Evolutionary conservation across 2,113 vertebrate species (phyloP).

Genomic region (Cyprinodon brontotheroides): DNA sequence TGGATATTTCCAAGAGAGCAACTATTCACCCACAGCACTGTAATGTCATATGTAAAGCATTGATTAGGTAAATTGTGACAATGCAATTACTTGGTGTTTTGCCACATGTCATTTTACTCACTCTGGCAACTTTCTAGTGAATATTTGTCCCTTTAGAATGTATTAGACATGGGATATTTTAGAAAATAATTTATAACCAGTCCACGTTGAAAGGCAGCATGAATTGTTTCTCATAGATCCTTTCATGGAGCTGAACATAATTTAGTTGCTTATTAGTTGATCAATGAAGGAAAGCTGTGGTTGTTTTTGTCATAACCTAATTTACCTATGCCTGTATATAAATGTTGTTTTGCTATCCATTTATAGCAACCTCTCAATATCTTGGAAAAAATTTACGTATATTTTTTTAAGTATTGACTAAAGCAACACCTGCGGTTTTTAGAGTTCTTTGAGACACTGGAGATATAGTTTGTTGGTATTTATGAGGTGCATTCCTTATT

Average conservation of each 20-base stretch:
- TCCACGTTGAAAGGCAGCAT: too few species aligned
- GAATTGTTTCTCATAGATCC: not conserved
- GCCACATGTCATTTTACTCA: too few species aligned
- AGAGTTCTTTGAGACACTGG: slow-evolving; percentile 6
- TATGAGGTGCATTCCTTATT: slow-evolving; percentile 38
- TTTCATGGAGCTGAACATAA: not conserved
- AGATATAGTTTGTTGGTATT: not conserved
- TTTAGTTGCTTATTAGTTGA: too few species aligned
- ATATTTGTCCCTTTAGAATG: too few species aligned
- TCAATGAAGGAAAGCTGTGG: not conserved
- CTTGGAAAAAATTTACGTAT: not conserved
- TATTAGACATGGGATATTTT: not conserved
- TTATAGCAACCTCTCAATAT: not conserved
- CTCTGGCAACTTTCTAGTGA: too few species aligned
- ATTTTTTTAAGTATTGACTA: slow-evolving; percentile 8
- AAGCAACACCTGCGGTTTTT: slow-evolving; percentile 4
- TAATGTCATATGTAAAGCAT: not conserved
- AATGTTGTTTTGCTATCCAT: not conserved
- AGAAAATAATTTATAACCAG: not conserved
- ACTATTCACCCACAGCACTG: not conserved
- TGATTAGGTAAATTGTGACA: not conserved
- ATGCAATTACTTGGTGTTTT: too few species aligned
- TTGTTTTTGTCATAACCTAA: not conserved
- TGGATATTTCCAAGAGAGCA: not conserved
- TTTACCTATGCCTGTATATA: not conserved